Conservation (phyloP, 2,797 vertebrate genomes). For the Cottoperca gobio region DNA sequence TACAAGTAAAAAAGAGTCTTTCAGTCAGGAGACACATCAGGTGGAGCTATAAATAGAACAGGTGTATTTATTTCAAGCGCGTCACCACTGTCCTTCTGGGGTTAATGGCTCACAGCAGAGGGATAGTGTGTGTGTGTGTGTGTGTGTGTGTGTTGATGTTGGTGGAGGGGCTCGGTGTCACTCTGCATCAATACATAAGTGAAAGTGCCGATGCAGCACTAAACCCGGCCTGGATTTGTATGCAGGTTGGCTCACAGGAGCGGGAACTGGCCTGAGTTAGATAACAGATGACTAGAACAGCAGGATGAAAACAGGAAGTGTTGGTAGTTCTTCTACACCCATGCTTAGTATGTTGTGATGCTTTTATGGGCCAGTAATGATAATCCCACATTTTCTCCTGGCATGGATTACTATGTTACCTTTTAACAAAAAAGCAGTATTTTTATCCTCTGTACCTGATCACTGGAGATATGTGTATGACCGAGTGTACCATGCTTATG, state of each 20-base stretch:
- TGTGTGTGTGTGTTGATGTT: conserved; percentile 9
- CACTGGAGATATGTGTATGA: not conserved
- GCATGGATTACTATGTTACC: not conserved
- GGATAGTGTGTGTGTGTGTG: conserved; percentile 3
- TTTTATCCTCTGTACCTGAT: not conserved
- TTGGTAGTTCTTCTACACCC: conserved; percentile 11
- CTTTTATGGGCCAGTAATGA: not conserved
- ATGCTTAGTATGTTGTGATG: not conserved
- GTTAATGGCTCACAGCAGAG: conserved; percentile 55
- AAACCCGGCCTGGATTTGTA: conserved; percentile 64
- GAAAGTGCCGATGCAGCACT: conserved; percentile 71
- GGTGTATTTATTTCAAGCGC: conserved; percentile 30
- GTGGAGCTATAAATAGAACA: conserved; percentile 56
- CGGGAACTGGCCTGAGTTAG: conserved; percentile 48
- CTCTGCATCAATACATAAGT: conserved; percentile 71
- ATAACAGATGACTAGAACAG: conserved; percentile 45
- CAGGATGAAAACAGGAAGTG: conserved; percentile 45
- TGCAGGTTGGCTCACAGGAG: conserved; percentile 61
- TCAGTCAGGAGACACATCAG: conserved; percentile 26
- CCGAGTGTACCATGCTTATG: not conserved
- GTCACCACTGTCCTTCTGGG: conserved; percentile 54
- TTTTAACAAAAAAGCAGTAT: not conserved
- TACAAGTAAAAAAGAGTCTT: conserved; percentile 12
- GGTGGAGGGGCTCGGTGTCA: conserved; percentile 35
- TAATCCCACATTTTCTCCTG: not conserved